Base-by-base conservation (phyloP, 2,113 vertebrate species). In the Herpetotheres cachinnans region DNA sequence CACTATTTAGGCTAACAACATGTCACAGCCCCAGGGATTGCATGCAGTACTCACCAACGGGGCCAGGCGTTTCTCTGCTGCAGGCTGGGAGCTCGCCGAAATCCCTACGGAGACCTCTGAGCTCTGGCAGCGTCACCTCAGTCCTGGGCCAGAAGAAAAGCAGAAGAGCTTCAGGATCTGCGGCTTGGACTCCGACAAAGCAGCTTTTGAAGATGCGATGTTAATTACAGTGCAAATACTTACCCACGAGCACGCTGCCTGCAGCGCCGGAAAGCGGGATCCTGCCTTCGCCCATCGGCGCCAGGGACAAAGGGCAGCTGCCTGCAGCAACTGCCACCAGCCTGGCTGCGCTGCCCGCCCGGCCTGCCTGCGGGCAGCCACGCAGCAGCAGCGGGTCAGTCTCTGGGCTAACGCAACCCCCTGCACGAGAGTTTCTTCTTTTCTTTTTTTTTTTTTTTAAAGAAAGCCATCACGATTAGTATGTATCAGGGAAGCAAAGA, bases 1-100 rank as follows among this genome's bases (percentile, higher is more conserved):
- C 3, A 3, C 54, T 44, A 8, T 25, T 87, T 8, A 54, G 34
- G 47, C 27, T 50, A 56, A 54, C 1, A 22, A 26, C 40, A 62
- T 66, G 49, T 42, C 46, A 56, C 36, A 93, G 56, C 47, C 47
- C 73, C 79, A 34, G 40, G 74, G 66, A 72, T 3, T 69, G 59
- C 88, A 36, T 3, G 38, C 47, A 93, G 67, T 54, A 95, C 97
- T 96, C 89, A 97, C 97, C 97, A 52, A 26, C 0, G 4, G 46
- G 65, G 54, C 17, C 40, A 29, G 56, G 50, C 9, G 29, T 14
- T 92, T 40, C 87, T 82, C 34, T 61, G 40, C 66, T 54, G 50
- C 89, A 36, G 66, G 52, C 67, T n/a, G 76, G 36, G 80, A 89
- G 47, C 92, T 86, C 6, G 4, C 56, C 1, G 5, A 86, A 70